phyloP scores from a whole-genome alignment of 2,888 invertebrate species.

The Cremastinae sp. region DNA sequence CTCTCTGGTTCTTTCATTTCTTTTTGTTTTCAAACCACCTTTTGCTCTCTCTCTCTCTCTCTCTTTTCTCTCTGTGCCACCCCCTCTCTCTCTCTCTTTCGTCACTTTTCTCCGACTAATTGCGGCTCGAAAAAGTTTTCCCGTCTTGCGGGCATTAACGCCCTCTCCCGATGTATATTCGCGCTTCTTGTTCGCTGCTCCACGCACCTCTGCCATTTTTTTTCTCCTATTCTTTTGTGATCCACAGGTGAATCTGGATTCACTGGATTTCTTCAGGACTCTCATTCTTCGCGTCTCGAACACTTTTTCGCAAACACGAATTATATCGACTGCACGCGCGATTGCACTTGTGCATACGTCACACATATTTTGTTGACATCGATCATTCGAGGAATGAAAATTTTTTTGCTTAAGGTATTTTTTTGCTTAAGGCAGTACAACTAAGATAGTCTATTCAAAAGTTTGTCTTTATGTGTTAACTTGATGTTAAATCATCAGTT shows the following conservation, averaged over 20 bases:
- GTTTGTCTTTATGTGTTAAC: too few species aligned
- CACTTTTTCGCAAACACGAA: too few species aligned
- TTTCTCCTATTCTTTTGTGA: too few species aligned
- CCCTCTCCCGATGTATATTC: constrained; percentile 46
- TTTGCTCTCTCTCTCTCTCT: neutral
- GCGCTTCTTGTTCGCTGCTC: constrained; percentile 28
- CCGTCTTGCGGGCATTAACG: too few species aligned
- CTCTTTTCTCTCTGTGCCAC: constrained; percentile 38
- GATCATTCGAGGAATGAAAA: too few species aligned
- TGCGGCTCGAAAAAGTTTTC: constrained; percentile 41
- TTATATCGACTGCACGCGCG: too few species aligned
- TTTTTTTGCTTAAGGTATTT: too few species aligned
- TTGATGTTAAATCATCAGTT: too few species aligned
- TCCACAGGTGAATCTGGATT: constrained; percentile 55
- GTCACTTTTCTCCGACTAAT: constrained; percentile 49
- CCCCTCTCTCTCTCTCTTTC: neutral
- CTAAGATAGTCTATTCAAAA: too few species aligned
- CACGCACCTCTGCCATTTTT: neutral
- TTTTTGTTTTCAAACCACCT: neutral
- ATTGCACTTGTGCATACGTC: too few species aligned
- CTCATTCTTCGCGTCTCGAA: neutral
- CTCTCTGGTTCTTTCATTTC: constrained; percentile 15
- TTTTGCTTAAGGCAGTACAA: too few species aligned
- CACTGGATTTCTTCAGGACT: constrained; percentile 11
- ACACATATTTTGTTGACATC: too few species aligned